Base-by-base conservation (phyloP, 64 coral and sea anemone species). In the Dendronephthya gigantea region DNA sequence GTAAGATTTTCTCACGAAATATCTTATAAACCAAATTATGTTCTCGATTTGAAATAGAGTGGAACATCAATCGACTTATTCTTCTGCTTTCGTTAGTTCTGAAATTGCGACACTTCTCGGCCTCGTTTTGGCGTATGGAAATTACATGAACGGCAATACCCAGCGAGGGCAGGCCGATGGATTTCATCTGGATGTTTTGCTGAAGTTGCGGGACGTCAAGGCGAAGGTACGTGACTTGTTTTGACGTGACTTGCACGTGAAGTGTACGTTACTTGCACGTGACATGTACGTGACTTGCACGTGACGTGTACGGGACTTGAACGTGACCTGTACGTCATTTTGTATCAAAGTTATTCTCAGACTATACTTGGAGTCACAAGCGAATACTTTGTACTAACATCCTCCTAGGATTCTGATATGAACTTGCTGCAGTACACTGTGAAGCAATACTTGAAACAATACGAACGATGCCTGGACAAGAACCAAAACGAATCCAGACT, bases 81-180 rank as follows among this genome's bases (percentile, higher is more conserved):
- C 17, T 58, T 25, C 25, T 19, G 35, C 34, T 82, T 40, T 83
- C 81, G 17, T 38, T 31, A 98, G 95, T 36, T 82, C 85, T 66
- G 95, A 98, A 17, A 83, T 98, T 38, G 83, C 90, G 23, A 86
- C 69, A 1, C 51, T 98, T 25, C 85, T 98, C 33, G 90, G 89
- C 32, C 82, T 98, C 52, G 85, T 98, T 7, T 82, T 98, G 69
- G 83, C 95, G 19, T 48, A 93, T 45, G 95, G 95, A 7, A 98
- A 98, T 89, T 98, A 93, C 70, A 98, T 98, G 95, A 98, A 98
- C 40, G 95, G 95, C 4, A 88, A 92, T 22, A 98, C 95, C 3
- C 76, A 84, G 30, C 90, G 95, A 17, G 95, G 95, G 14, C 95
- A 93, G 28, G 95, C 95, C 1, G 95, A 98, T 50, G 95, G 95